A percentile compares a stretch with the other conserved stretches of the same genome.
phyloP scores from a whole-genome alignment of 2,797 vertebrate genomes.

The Anas flavirostris region DNA sequence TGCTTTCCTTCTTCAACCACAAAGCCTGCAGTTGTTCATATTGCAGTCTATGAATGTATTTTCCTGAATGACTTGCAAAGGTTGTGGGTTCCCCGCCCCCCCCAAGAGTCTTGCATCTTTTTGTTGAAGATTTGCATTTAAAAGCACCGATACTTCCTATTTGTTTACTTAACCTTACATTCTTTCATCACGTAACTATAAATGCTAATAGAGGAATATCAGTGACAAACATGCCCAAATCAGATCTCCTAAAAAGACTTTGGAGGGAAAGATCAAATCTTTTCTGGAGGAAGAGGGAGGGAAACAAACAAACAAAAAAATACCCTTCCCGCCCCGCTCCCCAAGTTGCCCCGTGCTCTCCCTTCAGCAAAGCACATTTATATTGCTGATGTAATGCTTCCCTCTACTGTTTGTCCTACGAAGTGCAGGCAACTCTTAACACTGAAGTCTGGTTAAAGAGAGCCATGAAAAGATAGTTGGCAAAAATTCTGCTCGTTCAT shows the following conservation, averaged over 20 bases:
- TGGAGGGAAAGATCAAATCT: background rate
- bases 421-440: background rate
- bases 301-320: background rate
- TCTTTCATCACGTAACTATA: background rate
- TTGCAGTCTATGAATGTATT: background rate
- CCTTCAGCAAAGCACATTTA: background rate
- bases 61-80: background rate
- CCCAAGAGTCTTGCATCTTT: too few relatives aligned
- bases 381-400: background rate
- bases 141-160: background rate
- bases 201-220: background rate
- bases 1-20: background rate
- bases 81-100: too few relatives aligned
- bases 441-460: background rate
- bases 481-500: background rate
- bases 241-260: background rate
- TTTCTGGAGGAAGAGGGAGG: background rate
- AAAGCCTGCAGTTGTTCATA: background rate
- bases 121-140: background rate
- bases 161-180: background rate
- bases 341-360: fast-evolving
- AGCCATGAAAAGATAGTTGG: background rate
- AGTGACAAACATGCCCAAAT: background rate
- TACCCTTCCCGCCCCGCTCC: too few relatives aligned
- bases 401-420: background rate